phyloP scores from a whole-genome alignment of 2,888 invertebrate species.

The Heliconius charithonia region DNA sequence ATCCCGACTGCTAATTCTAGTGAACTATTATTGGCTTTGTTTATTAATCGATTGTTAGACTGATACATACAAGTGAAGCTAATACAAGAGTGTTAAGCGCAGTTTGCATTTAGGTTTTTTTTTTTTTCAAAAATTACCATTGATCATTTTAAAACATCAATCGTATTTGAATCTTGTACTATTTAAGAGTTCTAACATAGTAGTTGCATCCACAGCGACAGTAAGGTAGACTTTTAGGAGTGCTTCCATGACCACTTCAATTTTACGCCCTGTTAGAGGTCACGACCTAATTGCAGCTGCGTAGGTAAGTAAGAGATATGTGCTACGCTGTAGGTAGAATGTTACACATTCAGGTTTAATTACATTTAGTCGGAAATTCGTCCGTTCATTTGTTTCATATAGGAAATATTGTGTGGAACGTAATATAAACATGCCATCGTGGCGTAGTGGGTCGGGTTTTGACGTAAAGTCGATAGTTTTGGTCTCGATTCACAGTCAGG shows the following conservation, averaged over 20 bases:
- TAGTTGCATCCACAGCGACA: not conserved
- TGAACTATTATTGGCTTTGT: no score
- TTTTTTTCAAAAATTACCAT: no score
- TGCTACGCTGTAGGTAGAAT: not conserved
- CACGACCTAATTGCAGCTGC: slow-evolving; percentile 26
- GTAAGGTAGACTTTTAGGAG: slow-evolving; percentile 16
- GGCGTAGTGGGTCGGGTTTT: no score
- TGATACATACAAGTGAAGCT: no score
- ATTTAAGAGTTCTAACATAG: not conserved
- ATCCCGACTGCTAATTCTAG: no score
- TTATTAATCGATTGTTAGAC: no score
- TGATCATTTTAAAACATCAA: not conserved
- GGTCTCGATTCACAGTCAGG: not conserved
- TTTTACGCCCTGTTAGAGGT: slow-evolving; percentile 28
- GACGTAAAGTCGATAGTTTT: no score
- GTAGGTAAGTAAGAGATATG: slow-evolving; percentile 15
- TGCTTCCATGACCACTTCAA: slow-evolving; percentile 24
- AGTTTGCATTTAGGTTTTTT: no score
- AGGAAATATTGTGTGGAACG: not conserved
- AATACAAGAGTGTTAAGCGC: no score
- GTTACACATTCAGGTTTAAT: not conserved
- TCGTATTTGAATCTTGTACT: not conserved
- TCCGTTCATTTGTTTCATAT: not conserved
- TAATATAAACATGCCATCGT: not conserved
- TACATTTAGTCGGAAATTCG: not conserved